These are phyloP conservation scores for Eudasyphora cyanicolor DNA, from an alignment of 2,888 invertebrate species.

Conservation along the genomic window DNA sequence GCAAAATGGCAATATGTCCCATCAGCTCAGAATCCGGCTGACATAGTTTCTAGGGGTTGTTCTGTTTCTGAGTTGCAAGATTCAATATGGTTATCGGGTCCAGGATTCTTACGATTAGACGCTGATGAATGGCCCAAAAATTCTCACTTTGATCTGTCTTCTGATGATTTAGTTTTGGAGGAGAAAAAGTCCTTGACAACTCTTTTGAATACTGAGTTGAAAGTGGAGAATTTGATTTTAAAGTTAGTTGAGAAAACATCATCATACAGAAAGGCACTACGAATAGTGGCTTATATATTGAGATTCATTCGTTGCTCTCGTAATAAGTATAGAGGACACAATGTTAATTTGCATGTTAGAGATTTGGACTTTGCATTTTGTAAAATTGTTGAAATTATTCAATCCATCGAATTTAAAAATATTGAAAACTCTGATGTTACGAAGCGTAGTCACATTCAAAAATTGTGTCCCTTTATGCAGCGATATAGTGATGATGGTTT, in stretches of 20 bases:
- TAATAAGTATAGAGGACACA: no score
- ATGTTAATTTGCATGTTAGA: background rate
- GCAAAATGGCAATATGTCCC: constrained; percentile 50
- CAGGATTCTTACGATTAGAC: background rate
- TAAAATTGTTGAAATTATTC: background rate
- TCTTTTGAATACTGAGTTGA: background rate
- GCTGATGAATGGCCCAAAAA: background rate
- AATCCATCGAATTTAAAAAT: background rate
- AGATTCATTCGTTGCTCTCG: background rate
- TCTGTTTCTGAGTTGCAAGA: constrained; percentile 28
- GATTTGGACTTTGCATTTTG: no score
- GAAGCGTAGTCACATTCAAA: no score
- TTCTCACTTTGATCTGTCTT: background rate
- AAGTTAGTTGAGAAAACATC: background rate
- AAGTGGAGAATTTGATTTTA: background rate
- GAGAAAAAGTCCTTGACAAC: background rate
- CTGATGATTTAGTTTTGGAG: no score
- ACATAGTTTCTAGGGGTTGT: constrained; percentile 52
- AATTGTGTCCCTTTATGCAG: no score
- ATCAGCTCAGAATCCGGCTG: constrained; percentile 42
- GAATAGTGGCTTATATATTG: constrained; percentile 1
- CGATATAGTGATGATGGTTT: no score
- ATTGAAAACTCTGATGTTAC: no score
- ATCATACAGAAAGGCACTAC: no score
- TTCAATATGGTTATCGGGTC: constrained; percentile 42